Evolutionary conservation across 2,113 vertebrate genomes (phyloP).

Genomic region (Gracilinanus agilis): DNA sequence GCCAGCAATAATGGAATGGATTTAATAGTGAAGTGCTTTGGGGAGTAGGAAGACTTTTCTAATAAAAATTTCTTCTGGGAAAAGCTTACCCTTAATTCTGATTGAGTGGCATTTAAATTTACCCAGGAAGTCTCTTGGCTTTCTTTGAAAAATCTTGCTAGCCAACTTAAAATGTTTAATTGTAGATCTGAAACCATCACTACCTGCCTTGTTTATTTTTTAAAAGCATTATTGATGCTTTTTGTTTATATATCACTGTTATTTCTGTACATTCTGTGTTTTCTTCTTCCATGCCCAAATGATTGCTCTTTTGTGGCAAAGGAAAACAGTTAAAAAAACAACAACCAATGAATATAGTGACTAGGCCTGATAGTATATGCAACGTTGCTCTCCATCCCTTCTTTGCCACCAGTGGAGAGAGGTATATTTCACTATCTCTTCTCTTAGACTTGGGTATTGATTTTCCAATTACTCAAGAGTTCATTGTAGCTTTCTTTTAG

Average conservation of each 20-base stretch:
- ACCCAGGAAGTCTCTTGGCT: background rate
- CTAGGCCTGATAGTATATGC: background rate
- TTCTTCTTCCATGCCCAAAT: background rate
- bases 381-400: background rate
- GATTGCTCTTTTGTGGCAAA: background rate
- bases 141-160: background rate
- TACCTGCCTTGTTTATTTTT: constrained; percentile 10
- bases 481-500: background rate
- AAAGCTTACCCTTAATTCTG: constrained; percentile 5
- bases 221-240: background rate
- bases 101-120: constrained; percentile 33
- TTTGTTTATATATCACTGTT: background rate
- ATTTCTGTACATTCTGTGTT: background rate
- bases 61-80: constrained; percentile 14
- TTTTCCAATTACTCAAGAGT: background rate
- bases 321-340: background rate
- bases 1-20: constrained; percentile 12
- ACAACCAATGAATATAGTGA: background rate
- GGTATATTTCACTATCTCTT: background rate
- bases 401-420: background rate
- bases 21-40: constrained; percentile 17
- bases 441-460: background rate
- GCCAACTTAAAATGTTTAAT: background rate
- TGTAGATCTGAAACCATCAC: constrained; percentile 21
- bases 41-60: constrained; percentile 15